Evolutionary conservation across 1,140 invertebrate genomes (phyloP).

Genomic region (Drosophila fuyamai): DNA sequence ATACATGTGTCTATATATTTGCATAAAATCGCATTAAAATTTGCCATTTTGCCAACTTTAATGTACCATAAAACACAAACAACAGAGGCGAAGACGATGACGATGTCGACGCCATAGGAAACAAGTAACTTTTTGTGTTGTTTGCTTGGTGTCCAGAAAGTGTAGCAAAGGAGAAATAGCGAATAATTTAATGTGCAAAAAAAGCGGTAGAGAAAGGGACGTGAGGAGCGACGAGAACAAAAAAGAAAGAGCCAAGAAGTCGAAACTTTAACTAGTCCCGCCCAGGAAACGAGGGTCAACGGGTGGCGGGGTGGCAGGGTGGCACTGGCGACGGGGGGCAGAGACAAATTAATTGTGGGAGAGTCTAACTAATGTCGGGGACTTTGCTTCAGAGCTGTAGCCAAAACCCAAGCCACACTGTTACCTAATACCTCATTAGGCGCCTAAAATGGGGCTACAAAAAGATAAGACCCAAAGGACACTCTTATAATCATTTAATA

Average conservation of each 20-base stretch:
- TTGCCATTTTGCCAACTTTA: slow-evolving; percentile 80
- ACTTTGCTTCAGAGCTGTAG: slow-evolving; percentile 3
- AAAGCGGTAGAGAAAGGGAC: slow-evolving; percentile 20
- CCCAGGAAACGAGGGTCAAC: slow-evolving; percentile 30
- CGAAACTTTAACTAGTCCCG: slow-evolving; percentile 44
- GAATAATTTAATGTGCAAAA: slow-evolving; percentile 63
- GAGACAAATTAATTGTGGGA: slow-evolving; percentile 67
- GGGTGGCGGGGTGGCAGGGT: not conserved
- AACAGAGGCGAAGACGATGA: slow-evolving; percentile 35
- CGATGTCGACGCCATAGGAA: slow-evolving; percentile 43
- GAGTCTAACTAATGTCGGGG: slow-evolving; percentile 67
- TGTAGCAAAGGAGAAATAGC: slow-evolving; percentile 59
- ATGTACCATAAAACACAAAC: slow-evolving; percentile 75
- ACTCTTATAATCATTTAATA: slow-evolving; percentile 2
- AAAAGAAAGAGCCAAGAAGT: slow-evolving; percentile 11
- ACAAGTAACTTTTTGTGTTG: slow-evolving; percentile 57
- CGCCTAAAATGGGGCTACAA: slow-evolving; percentile 42
- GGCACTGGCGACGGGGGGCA: not conserved
- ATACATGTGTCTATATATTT: slow-evolving; percentile 52
- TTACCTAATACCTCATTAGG: slow-evolving; percentile 66
- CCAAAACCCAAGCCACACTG: slow-evolving; percentile 15
- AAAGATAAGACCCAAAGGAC: slow-evolving; percentile 5
- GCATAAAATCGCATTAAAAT: slow-evolving; percentile 81
- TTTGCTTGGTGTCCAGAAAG: slow-evolving; percentile 50
- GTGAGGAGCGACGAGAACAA: too few relatives aligned